phyloP scores from a whole-genome alignment of 2,888 invertebrate genomes.

The Lagria hirta region DNA sequence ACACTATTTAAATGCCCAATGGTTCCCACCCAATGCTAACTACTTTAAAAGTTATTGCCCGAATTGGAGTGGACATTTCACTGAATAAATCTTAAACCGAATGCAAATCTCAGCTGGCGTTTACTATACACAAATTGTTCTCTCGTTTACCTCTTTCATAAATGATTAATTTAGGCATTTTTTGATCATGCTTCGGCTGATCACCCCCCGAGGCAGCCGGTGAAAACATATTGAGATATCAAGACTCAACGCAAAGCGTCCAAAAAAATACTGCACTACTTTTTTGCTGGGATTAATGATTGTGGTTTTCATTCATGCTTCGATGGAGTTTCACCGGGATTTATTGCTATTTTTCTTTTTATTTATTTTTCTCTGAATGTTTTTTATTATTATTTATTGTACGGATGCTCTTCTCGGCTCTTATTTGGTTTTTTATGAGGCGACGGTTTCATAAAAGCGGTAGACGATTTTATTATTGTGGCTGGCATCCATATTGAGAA shows the following conservation, averaged over 20 bases:
- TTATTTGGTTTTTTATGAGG: slow-evolving; percentile 7
- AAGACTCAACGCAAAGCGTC: slow-evolving; percentile 40
- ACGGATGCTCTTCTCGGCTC: no score
- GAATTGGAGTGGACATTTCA: slow-evolving; percentile 7
- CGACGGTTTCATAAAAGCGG: no score
- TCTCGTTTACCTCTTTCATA: no score
- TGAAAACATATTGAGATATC: slow-evolving; percentile 51
- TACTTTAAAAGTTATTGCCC: slow-evolving; percentile 41
- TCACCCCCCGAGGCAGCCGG: no score
- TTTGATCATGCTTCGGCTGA: no score
- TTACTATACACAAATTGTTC: no score
- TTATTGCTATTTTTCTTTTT: slow-evolving; percentile 42
- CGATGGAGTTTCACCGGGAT: slow-evolving; percentile 45
- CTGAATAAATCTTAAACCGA: no score
- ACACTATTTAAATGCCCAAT: slow-evolving; percentile 44
- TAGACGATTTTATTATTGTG: no score
- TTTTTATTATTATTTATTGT: slow-evolving; percentile 30
- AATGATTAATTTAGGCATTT: no score
- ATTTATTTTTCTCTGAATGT: slow-evolving; percentile 36
- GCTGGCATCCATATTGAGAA: no score
- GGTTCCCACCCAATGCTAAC: slow-evolving; percentile 45
- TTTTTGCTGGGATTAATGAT: slow-evolving; percentile 48
- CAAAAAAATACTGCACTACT: slow-evolving; percentile 46
- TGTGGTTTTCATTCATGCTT: slow-evolving; percentile 51
- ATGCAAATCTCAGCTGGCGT: no score